Evolutionary conservation across 2,888 invertebrate genomes (phyloP).

Genomic region (Prosapia bicincta): DNA sequence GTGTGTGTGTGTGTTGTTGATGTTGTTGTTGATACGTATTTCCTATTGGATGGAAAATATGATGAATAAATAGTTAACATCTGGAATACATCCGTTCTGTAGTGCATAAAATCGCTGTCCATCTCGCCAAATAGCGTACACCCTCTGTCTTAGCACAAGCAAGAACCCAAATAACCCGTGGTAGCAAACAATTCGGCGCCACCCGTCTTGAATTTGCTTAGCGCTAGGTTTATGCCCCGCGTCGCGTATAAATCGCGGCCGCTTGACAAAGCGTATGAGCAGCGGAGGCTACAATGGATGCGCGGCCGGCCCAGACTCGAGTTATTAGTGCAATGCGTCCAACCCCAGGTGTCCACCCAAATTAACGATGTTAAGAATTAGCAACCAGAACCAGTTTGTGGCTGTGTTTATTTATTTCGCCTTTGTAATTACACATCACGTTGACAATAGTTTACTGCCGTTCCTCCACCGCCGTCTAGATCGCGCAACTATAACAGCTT

Average conservation of each 20-base stretch:
- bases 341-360: not conserved
- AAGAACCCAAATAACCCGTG: not conserved
- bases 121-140: too few species aligned
- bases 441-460: constrained; percentile 12
- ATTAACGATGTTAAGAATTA: not conserved
- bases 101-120: too few species aligned
- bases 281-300: not conserved
- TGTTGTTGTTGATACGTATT: too few species aligned
- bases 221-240: not conserved
- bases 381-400: not conserved
- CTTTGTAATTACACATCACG: constrained; percentile 21
- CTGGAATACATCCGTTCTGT: too few species aligned
- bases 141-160: not conserved
- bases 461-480: not conserved
- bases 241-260: not conserved
- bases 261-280: not conserved
- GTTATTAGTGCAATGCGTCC: not conserved
- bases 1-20: too few species aligned
- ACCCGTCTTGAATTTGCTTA: not conserved
- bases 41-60: too few species aligned
- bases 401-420: constrained; percentile 8
- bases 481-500: not conserved
- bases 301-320: not conserved
- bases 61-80: too few species aligned
- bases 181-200: not conserved